These are phyloP conservation scores for Peromyscus leucopus DNA, from an alignment of 2,113 vertebrate species.

Conservation along the genomic window DNA sequence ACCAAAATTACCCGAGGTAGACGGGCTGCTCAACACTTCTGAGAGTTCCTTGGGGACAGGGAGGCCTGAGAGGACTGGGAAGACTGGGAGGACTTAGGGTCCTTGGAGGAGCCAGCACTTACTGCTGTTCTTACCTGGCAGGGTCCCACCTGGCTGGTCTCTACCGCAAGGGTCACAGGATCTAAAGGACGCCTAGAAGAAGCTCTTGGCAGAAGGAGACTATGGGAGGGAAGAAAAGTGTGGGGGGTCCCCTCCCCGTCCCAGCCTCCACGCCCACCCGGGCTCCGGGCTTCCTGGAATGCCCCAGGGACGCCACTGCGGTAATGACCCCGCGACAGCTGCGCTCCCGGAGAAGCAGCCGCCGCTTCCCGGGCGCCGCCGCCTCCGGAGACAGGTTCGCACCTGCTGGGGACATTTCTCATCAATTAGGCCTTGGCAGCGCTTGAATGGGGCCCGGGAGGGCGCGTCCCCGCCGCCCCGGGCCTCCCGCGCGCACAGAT, in stretches of 20 bases:
- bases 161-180: neutral
- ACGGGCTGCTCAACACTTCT: neutral
- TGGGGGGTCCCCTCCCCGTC: neutral
- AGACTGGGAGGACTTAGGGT: neutral
- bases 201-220: neutral
- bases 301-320: conserved; percentile 38
- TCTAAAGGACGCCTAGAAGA: neutral
- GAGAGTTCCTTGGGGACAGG: neutral
- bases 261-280: neutral
- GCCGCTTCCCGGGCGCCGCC: conserved; percentile 70
- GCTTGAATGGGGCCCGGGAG: conserved; percentile 67
- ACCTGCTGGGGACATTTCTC: conserved; percentile 89
- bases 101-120: neutral
- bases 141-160: neutral
- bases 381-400: conserved; percentile 88
- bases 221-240: neutral
- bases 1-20: neutral
- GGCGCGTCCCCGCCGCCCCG: conserved; percentile 60
- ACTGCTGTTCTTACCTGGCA: neutral
- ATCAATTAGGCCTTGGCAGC: conserved; percentile 87
- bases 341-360: conserved; percentile 75
- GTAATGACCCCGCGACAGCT: conserved; percentile 86
- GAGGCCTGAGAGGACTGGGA: neutral
- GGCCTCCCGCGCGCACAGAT: conserved; percentile 8
- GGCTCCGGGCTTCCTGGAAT: conserved; percentile 51